Evolutionary conservation across 2,888 invertebrate genomes (phyloP).

Genomic region (Scrobipalpa atriplicella): DNA sequence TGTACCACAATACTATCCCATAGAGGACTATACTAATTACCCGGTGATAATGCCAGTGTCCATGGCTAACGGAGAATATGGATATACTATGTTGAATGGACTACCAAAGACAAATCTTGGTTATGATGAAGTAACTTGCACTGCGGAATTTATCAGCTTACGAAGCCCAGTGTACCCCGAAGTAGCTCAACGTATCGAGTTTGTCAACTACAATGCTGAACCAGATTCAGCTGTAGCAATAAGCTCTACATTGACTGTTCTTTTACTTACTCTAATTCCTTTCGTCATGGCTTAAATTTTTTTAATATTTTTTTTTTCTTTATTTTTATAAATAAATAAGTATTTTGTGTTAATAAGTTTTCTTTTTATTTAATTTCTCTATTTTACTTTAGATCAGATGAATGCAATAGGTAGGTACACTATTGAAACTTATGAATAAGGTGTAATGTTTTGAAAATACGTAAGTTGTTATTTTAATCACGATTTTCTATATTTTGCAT

Average conservation of each 20-base stretch:
- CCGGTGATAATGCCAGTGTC: constrained; percentile 85
- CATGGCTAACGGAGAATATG: constrained; percentile 87
- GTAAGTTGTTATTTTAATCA: too few relatives aligned
- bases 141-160: constrained; percentile 82
- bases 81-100: constrained; percentile 81
- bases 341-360: neutral
- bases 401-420: neutral
- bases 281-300: constrained; percentile 31
- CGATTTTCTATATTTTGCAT: too few relatives aligned
- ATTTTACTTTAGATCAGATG: neutral
- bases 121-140: constrained; percentile 63
- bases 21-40: constrained; percentile 83
- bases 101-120: constrained; percentile 49
- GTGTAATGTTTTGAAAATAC: too few relatives aligned
- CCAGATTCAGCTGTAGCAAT: constrained; percentile 42
- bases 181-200: constrained; percentile 84
- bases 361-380: neutral
- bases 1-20: constrained; percentile 82
- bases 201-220: constrained; percentile 10
- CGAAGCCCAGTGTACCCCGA: constrained; percentile 87
- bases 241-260: constrained; percentile 38
- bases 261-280: constrained; percentile 37
- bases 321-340: constrained; percentile 25
- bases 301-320: neutral
- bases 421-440: neutral